phyloP scores from a whole-genome alignment of 2,797 vertebrate species.

The Sorex maritimensis region DNA sequence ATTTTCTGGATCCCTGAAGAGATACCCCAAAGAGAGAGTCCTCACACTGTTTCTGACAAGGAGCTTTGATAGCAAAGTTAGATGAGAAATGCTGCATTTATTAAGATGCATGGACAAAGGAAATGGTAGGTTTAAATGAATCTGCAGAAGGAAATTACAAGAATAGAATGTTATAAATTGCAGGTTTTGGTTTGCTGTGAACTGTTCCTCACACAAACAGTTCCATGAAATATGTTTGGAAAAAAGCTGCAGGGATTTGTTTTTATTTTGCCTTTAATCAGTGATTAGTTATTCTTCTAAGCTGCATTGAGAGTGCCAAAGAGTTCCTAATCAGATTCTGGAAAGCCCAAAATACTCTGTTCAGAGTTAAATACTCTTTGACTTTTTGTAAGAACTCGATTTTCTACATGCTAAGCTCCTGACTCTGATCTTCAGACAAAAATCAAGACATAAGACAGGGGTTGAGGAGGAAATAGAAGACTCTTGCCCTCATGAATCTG shows the following conservation, averaged over 20 bases:
- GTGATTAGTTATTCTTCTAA: conserved; percentile 1
- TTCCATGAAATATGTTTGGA: not conserved
- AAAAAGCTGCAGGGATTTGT: not conserved
- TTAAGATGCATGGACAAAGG: not conserved
- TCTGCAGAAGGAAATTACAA: not conserved
- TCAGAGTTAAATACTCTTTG: not conserved
- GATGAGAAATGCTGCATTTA: not conserved
- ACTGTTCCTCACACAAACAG: not conserved
- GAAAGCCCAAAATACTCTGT: not conserved
- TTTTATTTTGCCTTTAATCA: conserved; percentile 17
- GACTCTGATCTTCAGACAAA: not conserved
- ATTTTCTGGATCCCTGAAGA: not conserved
- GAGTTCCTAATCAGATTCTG: conserved; percentile 22
- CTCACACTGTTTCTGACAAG: not conserved
- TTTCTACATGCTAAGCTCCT: not conserved
- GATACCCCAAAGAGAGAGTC: not conserved
- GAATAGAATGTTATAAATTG: not conserved
- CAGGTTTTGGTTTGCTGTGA: not conserved
- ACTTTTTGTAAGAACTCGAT: conserved; percentile 13
- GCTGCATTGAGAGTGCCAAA: not conserved
- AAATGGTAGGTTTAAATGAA: conserved; percentile 12
- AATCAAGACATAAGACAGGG: not conserved
- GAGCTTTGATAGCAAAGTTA: not conserved
- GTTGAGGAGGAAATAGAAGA: not conserved
- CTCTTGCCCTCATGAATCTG: not conserved